These are phyloP conservation scores for Entomyzon cyanotis DNA, from an alignment of 2,113 vertebrate species.

Conservation along the genomic window DNA sequence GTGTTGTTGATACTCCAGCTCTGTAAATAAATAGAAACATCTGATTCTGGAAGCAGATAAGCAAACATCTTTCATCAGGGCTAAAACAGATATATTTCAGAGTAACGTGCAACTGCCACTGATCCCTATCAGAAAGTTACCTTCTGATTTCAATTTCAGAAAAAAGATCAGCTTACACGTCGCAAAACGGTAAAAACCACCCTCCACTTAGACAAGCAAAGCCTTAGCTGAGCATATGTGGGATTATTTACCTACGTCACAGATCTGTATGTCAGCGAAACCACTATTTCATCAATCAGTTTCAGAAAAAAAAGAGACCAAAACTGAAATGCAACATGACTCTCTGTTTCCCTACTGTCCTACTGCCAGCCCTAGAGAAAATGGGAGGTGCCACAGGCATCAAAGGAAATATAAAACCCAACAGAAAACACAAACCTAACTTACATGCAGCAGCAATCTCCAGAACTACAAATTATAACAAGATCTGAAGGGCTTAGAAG, in stretches of 20 bases:
- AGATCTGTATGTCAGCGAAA: not conserved
- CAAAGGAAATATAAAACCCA: not conserved
- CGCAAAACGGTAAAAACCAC: not conserved
- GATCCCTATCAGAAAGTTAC: conserved; percentile 7
- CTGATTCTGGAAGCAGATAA: conserved; percentile 25
- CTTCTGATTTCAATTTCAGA: conserved; percentile 31
- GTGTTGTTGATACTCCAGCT: not conserved
- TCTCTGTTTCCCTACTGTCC: not conserved
- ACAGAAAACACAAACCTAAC: not conserved
- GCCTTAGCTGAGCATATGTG: not conserved
- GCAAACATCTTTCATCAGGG: not conserved
- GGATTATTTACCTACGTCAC: conserved; percentile 22
- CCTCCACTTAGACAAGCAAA: not conserved
- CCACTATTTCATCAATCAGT: not conserved
- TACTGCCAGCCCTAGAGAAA: not conserved
- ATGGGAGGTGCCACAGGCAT: not conserved
- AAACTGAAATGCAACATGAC: not conserved
- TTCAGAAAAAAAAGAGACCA: not conserved
- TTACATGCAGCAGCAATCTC: not conserved
- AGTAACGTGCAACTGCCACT: not conserved
- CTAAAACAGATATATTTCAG: conserved; percentile 3
- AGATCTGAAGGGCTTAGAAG: not conserved
- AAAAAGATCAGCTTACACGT: not conserved
- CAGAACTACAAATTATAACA: not conserved
- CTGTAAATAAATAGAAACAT: conserved; percentile 21